phyloP scores from a whole-genome alignment of 2,113 vertebrate species.

The Trichechus manatus region DNA sequence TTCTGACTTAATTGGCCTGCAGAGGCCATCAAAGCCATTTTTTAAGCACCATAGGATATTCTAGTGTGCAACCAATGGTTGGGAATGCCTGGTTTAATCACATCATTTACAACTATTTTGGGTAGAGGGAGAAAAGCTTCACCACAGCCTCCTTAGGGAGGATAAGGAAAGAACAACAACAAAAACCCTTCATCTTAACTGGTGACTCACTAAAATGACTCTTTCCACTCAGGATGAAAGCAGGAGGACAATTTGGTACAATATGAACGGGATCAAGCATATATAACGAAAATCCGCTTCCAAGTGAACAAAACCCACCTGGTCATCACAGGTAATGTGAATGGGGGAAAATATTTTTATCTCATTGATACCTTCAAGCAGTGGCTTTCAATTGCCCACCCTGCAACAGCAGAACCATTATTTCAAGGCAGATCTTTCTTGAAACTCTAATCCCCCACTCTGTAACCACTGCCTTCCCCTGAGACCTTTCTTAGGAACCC shows the following conservation, averaged over 20 bases:
- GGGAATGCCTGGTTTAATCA: neutral
- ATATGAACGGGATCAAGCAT: neutral
- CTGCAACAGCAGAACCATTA: neutral
- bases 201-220: neutral
- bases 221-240: rapidly evolving
- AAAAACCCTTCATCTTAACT: neutral
- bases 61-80: neutral
- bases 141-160: neutral
- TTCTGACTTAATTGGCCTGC: neutral
- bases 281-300: neutral
- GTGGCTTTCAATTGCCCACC: neutral
- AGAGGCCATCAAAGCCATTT: neutral
- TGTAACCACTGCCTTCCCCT: neutral
- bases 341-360: neutral
- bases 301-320: neutral
- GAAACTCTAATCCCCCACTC: neutral
- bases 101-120: neutral
- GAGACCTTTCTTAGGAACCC: neutral
- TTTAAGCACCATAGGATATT: neutral
- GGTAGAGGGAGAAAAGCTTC: neutral
- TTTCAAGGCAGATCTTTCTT: constrained; percentile 26
- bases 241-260: neutral
- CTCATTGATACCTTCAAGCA: neutral
- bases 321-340: neutral
- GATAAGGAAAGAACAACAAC: neutral